phyloP scores from a whole-genome alignment of 2,113 vertebrate genomes.

The Cebus imitator region DNA sequence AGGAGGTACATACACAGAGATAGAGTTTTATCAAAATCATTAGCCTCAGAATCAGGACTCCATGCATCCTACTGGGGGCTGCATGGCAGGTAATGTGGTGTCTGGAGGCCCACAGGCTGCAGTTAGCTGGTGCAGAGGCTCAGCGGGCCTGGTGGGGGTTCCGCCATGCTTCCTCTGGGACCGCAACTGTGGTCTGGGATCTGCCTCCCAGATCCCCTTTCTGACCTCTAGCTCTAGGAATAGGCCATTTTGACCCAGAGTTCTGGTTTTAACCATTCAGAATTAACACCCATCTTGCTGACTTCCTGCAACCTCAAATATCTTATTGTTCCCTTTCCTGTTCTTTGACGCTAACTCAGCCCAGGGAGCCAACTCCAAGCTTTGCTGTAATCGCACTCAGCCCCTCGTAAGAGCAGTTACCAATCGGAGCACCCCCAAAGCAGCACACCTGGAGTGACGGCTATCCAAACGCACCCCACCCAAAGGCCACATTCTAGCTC shows the following conservation, averaged over 20 bases:
- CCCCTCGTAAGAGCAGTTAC: background rate
- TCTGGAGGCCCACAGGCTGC: background rate
- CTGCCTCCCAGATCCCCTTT: background rate
- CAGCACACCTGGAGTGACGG: rapidly evolving
- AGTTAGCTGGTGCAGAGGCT: background rate
- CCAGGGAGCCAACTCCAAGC: background rate
- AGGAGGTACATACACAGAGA: background rate
- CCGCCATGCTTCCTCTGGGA: background rate
- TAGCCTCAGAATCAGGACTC: background rate
- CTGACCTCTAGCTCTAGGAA: background rate
- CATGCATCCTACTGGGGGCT: background rate
- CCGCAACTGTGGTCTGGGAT: no score
- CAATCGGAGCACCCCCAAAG: background rate
- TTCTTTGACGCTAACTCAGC: background rate
- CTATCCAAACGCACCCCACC: background rate
- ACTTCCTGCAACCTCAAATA: rapidly evolving
- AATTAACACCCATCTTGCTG: rapidly evolving
- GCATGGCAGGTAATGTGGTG: no score
- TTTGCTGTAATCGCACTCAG: background rate
- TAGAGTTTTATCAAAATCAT: background rate
- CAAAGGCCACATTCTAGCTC: background rate
- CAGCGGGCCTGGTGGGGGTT: background rate
- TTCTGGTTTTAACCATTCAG: background rate
- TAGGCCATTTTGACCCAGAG: rapidly evolving
- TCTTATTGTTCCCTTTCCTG: background rate